phyloP scores from a whole-genome alignment of 2,113 vertebrate genomes.

The Climacteris rufus region DNA sequence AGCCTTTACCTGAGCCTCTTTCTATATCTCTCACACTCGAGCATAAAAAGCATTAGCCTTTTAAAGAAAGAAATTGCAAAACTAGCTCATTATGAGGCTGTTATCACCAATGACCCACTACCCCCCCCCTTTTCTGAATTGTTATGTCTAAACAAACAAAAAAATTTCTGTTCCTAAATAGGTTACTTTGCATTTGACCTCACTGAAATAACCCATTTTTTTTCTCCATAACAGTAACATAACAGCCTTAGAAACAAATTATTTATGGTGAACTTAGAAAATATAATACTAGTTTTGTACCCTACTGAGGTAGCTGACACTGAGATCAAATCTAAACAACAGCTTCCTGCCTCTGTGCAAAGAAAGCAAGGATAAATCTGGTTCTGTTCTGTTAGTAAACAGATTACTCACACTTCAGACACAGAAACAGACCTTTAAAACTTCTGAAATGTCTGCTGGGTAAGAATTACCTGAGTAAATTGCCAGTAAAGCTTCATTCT shows the following conservation, averaged over 20 bases:
- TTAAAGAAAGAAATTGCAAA: background rate
- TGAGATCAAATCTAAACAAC: background rate
- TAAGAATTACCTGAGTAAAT: slow-evolving; percentile 88
- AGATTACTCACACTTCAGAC: background rate
- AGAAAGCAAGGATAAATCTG: background rate
- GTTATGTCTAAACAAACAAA: background rate
- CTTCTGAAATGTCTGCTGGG: background rate
- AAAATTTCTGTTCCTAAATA: background rate
- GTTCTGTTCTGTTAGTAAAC: background rate
- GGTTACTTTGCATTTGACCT: background rate
- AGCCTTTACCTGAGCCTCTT: background rate
- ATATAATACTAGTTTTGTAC: background rate
- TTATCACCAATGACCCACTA: background rate
- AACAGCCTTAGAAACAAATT: background rate
- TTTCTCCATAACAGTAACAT: background rate
- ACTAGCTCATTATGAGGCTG: background rate
- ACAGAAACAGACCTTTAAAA: background rate
- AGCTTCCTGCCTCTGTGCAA: background rate
- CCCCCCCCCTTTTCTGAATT: background rate
- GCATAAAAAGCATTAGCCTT: background rate
- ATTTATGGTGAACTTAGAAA: background rate
- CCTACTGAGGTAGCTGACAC: background rate
- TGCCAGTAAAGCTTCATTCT: slow-evolving; percentile 98
- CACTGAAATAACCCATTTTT: background rate
- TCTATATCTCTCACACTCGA: background rate